These are phyloP conservation scores for Ancistrus triradiatus DNA, from an alignment of 2,113 vertebrate species.

Conservation along the genomic window DNA sequence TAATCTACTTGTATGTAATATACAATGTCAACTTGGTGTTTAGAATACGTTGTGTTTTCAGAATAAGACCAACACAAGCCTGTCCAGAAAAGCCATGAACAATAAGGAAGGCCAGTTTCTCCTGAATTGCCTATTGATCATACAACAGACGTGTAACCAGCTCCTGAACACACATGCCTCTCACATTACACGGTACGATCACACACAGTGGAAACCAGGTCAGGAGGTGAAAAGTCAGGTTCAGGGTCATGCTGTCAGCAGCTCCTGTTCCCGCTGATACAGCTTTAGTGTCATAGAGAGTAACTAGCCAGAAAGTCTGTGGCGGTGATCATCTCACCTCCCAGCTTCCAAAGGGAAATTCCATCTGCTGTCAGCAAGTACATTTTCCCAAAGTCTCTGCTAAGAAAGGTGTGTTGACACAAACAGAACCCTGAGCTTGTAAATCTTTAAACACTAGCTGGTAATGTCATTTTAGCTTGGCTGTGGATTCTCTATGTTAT, in stretches of 20 bases:
- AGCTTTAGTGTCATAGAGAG: constrained; percentile 20
- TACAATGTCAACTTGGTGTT: too few relatives aligned
- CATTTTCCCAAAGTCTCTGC: constrained; percentile 47
- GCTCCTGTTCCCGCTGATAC: constrained; percentile 28
- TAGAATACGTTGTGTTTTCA: too few relatives aligned
- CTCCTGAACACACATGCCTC: constrained; percentile 6
- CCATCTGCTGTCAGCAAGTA: constrained; percentile 34
- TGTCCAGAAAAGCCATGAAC: background rate
- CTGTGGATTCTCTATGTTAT: constrained; percentile 10
- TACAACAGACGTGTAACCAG: background rate
- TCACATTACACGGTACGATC: constrained; percentile 35
- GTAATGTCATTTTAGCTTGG: constrained; percentile 19
- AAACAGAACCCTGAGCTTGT: constrained; percentile 36
- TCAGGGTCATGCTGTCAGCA: constrained; percentile 7
- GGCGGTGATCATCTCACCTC: constrained; percentile 32
- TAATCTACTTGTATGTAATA: too few relatives aligned
- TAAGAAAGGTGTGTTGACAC: constrained; percentile 45
- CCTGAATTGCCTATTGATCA: too few relatives aligned
- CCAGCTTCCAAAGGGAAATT: constrained; percentile 28
- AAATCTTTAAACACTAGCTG: constrained; percentile 52
- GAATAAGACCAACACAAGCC: too few relatives aligned
- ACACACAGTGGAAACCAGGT: constrained; percentile 40
- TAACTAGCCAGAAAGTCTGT: constrained; percentile 20
- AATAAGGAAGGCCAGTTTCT: too few relatives aligned
- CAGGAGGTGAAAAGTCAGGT: constrained; percentile 32